Base-by-base conservation (phyloP, 2,113 vertebrate genomes). In the Sphaerodactylus townsendi region DNA sequence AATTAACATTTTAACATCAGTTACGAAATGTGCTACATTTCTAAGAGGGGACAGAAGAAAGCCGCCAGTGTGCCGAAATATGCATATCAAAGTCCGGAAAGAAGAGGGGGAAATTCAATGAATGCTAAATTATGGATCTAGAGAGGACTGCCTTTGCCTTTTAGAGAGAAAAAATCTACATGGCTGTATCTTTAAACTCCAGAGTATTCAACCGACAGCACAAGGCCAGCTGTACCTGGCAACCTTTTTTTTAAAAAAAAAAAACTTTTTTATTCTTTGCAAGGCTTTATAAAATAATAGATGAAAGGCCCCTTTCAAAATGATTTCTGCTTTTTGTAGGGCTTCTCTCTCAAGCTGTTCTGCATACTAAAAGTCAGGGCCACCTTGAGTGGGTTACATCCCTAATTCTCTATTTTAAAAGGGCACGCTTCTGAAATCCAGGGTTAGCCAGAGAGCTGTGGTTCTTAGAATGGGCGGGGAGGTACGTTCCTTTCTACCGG, bases 341-440 rank as follows among this genome's bases (percentile, higher is more conserved):
- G 83, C 86, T 82, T 92, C 91, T 91, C 91, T 95, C 87, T 85
- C 1, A 25, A 89, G 90, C 92, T 93, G 89, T 87, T 96, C 94
- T 95, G 94, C 95, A 94, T 94, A 93, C 93, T 96, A 94, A 95
- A 93, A 95, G 94, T 94, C 96, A 94, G 92, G 90, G 85, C 92
- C 92, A 94, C 93, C 95, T 94, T 94, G 93, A 95, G 92, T 88
- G 83, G 88, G 88, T 93, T 75, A 88, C 89, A 86, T 90, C 75
- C 78, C 37, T 62, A 78, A 78, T 84, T 59, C 48, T 71, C 46
- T 30, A 25, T 82, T 90, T 92, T 90, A 90, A 90, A 92, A 89
- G 88, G 89, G 86, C 83, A 84, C 3, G 39, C 66, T 59, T 68
- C 77, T 84, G 37, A 62, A 83, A 37, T 41, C 15, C 23, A 56